These are phyloP conservation scores for Chaenocephalus aceratus DNA, from an alignment of 2,113 vertebrate species.

Conservation along the genomic window DNA sequence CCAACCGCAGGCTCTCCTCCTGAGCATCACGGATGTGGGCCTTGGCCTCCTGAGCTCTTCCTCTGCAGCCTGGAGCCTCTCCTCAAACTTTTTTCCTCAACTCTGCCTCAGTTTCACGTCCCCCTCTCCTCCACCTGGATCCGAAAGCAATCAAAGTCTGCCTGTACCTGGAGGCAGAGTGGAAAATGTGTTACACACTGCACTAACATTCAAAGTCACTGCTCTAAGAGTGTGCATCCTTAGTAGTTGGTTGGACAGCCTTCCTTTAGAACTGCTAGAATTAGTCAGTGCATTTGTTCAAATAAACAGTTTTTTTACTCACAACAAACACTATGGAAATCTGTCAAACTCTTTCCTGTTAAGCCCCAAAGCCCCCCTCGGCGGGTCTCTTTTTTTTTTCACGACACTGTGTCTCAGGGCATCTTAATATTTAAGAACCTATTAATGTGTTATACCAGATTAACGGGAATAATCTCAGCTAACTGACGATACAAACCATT, in stretches of 20 bases:
- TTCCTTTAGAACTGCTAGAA: background rate
- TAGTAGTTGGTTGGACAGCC: background rate
- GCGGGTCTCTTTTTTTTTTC: too few species aligned
- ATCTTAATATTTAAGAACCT: too few species aligned
- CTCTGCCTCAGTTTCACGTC: conserved; percentile 75
- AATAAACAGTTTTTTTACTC: background rate
- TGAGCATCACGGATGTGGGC: conserved; percentile 64
- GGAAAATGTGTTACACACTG: background rate
- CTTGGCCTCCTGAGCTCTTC: conserved; percentile 76
- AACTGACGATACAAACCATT: too few species aligned
- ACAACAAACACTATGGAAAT: background rate
- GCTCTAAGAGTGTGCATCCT: background rate
- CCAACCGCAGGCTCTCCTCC: conserved; percentile 78
- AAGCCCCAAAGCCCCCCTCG: too few species aligned
- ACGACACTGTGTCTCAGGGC: too few species aligned
- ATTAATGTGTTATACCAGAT: too few species aligned
- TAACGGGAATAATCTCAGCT: too few species aligned
- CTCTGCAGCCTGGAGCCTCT: conserved; percentile 70
- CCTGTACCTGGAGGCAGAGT: conserved; percentile 73
- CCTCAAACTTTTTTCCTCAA: conserved; percentile 75
- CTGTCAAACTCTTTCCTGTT: background rate
- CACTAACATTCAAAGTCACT: background rate
- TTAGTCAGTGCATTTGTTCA: background rate
- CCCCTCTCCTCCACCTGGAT: conserved; percentile 82
- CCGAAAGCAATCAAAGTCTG: conserved; percentile 77